Base-by-base conservation (phyloP, 2,888 invertebrate species). In the Amblyteles armatorius region DNA sequence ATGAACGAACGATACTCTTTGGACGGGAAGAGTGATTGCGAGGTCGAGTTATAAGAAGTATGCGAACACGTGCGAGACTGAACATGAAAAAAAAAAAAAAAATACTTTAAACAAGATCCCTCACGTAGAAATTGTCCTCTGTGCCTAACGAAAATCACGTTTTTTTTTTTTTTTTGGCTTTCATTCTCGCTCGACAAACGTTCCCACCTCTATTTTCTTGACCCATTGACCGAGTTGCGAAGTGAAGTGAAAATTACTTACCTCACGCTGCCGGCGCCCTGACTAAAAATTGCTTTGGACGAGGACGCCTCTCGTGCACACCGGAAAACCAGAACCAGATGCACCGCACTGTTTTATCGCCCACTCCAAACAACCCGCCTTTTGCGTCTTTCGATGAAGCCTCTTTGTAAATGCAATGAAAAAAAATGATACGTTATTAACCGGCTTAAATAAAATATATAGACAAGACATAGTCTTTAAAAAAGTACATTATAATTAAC, bases 191-290 rank as follows among this genome's bases (percentile, higher is more conserved):
- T 22, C 19, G 40, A 26, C 16, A 50, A 36, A 44, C 52, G 48
- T 63, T 60, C 60, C 50, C 44, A 52, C 65, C 73, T 55, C 29
- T 44, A 52, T 82, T 84, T 79, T 79, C 71, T 50, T 79, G 79
- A 84, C 84, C 84, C 36, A 71, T 48, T 84, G 65, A 82, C 84
- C 73, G 69, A 79, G 22, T 82, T 84, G 65, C 44, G 36, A 84
- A 76, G 67, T 84, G 73, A 65, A 84, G 65, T 57, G 74, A 57
- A 65, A 84, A 82, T 82, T 63, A 63, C 74, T 63, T 60, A 82
- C 67, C 48, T 55, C 73, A 40, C 57, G 69, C 29, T 44, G 22
- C 60, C 40, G 57, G 63, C 63, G 26, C 19, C 60, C 36, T 69
- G 26, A 40, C 72, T 48, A 73, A 81, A 48, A 52, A 74, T 74